Evolutionary conservation across 2,888 invertebrate species (phyloP).

Genomic region (Lasioglossum figueresi): DNA sequence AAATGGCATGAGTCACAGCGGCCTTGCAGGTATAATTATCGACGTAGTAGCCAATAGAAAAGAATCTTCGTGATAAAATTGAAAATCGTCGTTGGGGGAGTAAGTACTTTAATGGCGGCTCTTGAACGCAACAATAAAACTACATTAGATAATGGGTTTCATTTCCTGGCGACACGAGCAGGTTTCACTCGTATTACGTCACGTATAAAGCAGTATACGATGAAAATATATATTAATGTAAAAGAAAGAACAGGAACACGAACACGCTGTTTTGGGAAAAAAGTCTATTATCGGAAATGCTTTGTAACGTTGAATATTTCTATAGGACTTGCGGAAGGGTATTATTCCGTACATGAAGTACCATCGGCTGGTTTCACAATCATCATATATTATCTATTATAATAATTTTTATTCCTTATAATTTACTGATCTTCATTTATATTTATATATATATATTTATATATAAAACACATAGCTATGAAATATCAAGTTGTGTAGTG

Average conservation of each 20-base stretch:
- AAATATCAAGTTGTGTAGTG: conserved; percentile 74
- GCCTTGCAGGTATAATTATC: conserved; percentile 20
- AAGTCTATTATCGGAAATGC: background rate
- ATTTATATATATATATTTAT: conserved; percentile 76
- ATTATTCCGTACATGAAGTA: conserved; percentile 74
- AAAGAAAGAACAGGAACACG: background rate
- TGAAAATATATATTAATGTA: conserved; percentile 2
- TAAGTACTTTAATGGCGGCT: conserved; percentile 73
- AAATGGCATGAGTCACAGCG: background rate
- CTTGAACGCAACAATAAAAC: conserved; percentile 77
- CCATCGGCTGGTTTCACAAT: conserved; percentile 76
- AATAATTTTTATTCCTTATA: conserved; percentile 78
- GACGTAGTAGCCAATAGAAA: conserved; percentile 6
- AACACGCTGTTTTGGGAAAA: background rate
- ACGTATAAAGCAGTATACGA: background rate
- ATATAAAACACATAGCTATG: conserved; percentile 79
- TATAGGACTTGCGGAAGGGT: conserved; percentile 57
- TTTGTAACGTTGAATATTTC: conserved; percentile 5
- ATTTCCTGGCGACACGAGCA: conserved; percentile 72
- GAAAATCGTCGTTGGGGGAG: conserved; percentile 49
- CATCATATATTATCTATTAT: conserved; percentile 81
- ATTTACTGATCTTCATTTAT: conserved; percentile 74
- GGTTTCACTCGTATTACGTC: conserved; percentile 15
- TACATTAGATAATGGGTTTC: conserved; percentile 80
- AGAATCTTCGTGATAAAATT: conserved; percentile 45